Percentiles rank a stretch among this genome's conserved stretches.
phyloP scores from a whole-genome alignment of 2,888 invertebrate genomes.

The Hemicrepidius hirtus region DNA sequence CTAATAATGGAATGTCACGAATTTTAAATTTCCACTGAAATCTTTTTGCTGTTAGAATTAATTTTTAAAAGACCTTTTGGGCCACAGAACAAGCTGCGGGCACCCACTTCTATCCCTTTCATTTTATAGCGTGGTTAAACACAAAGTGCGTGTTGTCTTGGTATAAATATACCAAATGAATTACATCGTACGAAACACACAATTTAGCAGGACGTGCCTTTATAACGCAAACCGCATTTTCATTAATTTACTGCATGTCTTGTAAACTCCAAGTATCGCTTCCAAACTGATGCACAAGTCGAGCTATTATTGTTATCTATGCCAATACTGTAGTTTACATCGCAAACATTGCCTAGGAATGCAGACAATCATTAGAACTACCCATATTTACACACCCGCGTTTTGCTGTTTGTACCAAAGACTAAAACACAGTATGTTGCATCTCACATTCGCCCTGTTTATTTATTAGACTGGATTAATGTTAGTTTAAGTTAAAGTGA shows the following conservation, averaged over 20 bases:
- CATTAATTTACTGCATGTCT: conserved; percentile 14
- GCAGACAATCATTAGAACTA: conserved; percentile 47
- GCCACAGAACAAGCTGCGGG: conserved; percentile 37
- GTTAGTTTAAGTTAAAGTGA: not conserved
- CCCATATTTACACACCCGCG: conserved; percentile 50
- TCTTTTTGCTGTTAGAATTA: not conserved
- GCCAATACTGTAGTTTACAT: conserved; percentile 28
- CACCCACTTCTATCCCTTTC: conserved; percentile 37
- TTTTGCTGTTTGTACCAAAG: conserved; percentile 34
- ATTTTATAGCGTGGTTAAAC: conserved; percentile 37
- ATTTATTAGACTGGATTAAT: conserved; percentile 17
- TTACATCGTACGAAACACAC: conserved; percentile 34
- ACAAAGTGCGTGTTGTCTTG: conserved; percentile 43
- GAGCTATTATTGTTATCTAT: conserved; percentile 33
- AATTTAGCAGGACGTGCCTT: conserved; percentile 14
- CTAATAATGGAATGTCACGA: not conserved
- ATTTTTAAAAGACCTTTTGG: conserved; percentile 21
- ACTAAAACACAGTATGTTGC: conserved; percentile 8
- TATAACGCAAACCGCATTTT: conserved; percentile 25
- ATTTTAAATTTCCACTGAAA: not conserved
- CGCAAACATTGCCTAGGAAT: conserved; percentile 42
- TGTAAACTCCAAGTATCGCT: conserved; percentile 11
- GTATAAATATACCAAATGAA: conserved; percentile 38
- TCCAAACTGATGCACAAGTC: conserved; percentile 35
- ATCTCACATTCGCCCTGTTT: conserved; percentile 16